Evolutionary conservation across 2,113 vertebrate species (phyloP), one percentile per base, ranked within the genome.

Genomic region (Otus sunia): DNA sequence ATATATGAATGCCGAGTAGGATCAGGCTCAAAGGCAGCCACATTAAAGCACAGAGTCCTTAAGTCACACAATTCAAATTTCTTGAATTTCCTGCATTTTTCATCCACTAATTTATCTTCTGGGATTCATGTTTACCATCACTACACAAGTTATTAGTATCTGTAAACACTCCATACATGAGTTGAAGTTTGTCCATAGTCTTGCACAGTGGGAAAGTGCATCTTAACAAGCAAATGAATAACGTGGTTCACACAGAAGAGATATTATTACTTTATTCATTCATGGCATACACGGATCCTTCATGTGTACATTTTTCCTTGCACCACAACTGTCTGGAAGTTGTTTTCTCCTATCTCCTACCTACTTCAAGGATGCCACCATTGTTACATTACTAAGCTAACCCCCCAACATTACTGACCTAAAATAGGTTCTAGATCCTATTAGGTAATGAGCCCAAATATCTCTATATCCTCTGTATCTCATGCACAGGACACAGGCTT

Each of bases 271-370:
- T 91, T 82, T 23, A 67, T 36, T 80, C 1, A 49, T 39, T 83
- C 49, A 52, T 19, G 72, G 36, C 29, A 8, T 13, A 36, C 39
- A 49, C 0, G 1, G 19, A 56, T 69, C 47, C 52, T 64, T n/a
- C 10, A 39, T 0, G 0, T 16, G 30, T 45, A 47, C 22, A 7
- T 62, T 66, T 9, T 25, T 80, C n/a, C 36, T 83, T 58, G 39
- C 0, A 0, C 18, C n/a, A 72, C 3, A 3, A 27, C 53, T 68
- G 21, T 59, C 30, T 39, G 6, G 2, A 49, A 89, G 43, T 63
- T 87, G 68, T 59, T 79, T 82, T 69, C 69, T 81, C 22, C 49
- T 59, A 4, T 41, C 32, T 60, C 56, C 19, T 53, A 27, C 43
- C 30, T 56, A 27, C 23, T 15, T 64, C 22, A 86, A 49, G 45